Evolutionary conservation across 2,113 vertebrate species (phyloP).

Genomic region (Engraulis encrasicolus): DNA sequence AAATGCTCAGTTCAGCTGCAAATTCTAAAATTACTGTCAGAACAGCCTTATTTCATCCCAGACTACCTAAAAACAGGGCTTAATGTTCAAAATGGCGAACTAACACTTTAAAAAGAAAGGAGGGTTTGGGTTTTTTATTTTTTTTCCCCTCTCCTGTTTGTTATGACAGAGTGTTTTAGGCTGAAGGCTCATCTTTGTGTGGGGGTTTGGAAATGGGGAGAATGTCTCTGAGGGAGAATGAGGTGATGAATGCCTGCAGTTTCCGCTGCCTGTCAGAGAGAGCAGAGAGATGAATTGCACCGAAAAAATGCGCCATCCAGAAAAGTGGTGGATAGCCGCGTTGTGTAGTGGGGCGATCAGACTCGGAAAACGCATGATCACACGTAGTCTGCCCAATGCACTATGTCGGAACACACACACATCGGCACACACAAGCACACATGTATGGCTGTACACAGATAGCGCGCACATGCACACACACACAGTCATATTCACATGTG

Average conservation of each 20-base stretch:
- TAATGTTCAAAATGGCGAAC: no score
- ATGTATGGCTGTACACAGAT: no score
- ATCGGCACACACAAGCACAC: no score
- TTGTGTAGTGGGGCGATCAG: background rate
- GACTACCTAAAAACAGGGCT: no score
- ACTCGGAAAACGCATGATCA: background rate
- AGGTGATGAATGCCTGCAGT: conserved; percentile 15
- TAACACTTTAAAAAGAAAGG: background rate
- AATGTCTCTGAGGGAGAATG: background rate
- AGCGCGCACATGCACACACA: no score
- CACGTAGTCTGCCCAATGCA: background rate
- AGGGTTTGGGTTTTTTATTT: no score
- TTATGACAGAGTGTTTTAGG: background rate
- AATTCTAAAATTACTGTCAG: no score
- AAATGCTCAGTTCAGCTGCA: no score
- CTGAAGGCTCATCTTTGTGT: conserved; percentile 19
- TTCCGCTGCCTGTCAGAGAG: background rate
- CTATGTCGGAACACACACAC: background rate
- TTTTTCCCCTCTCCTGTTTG: conserved; percentile 1
- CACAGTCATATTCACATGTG: no score
- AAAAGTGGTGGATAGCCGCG: background rate
- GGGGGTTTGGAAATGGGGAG: background rate
- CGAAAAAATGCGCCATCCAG: background rate
- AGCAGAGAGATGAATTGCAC: background rate
- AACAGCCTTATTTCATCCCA: no score